Percentiles rank a stretch among this genome's conserved stretches.
Conservation (phyloP, 2,797 vertebrate species). For the Hemitrygon akajei region DNA sequence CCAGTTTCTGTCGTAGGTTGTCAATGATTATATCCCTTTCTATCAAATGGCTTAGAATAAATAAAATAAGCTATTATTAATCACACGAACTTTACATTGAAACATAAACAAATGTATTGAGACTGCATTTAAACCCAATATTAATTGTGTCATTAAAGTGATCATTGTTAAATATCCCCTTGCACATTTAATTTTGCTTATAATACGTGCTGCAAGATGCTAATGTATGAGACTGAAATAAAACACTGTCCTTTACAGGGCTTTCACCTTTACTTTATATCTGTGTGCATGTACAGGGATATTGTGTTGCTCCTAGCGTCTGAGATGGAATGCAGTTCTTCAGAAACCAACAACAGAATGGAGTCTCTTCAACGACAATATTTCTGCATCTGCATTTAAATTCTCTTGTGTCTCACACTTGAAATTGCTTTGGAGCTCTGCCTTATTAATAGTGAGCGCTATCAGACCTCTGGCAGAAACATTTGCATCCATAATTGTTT, state of each 20-base stretch:
- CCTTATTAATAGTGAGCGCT: not conserved
- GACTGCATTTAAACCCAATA: not conserved
- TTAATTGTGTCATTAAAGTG: not conserved
- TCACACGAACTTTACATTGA: not conserved
- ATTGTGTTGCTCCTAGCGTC: not conserved
- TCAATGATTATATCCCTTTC: conserved; percentile 53
- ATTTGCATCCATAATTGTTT: not conserved
- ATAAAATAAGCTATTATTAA: not conserved
- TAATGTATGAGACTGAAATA: not conserved
- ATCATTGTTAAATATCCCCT: not conserved
- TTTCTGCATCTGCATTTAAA: not conserved
- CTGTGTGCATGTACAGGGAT: not conserved
- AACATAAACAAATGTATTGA: not conserved
- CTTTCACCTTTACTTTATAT: not conserved
- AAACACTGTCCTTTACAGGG: not conserved
- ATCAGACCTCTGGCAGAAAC: not conserved
- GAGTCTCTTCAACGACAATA: not conserved
- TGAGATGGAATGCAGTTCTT: not conserved
- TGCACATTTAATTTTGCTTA: not conserved
- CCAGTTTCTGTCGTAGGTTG: conserved; percentile 49
- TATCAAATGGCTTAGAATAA: conserved; percentile 48
- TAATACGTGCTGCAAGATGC: not conserved
- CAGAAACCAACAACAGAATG: not conserved
- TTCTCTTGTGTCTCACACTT: not conserved
- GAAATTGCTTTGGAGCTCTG: not conserved